Evolutionary conservation across 2,797 vertebrate genomes (phyloP), one percentile per base, ranked within the genome.

Genomic region (Rhinichthys osculus): DNA sequence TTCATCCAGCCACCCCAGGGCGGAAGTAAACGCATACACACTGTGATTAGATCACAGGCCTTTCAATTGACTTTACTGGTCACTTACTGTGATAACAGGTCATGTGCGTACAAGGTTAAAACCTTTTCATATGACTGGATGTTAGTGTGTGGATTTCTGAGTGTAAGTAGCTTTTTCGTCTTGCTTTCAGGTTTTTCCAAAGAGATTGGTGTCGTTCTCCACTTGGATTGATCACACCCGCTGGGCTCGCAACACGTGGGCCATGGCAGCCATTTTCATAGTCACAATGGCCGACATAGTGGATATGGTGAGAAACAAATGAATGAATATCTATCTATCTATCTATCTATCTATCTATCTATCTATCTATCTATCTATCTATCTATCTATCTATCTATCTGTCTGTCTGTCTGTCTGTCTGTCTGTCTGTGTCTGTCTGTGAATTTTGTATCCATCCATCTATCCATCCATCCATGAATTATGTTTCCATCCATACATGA

Each of bases 191-290:
- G 94, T 96, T 44, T 99, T 98, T 91, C 97, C 97, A 14, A 97
- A 97, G 93, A 98, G 96, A 88, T 94, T 99, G 0, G 97, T 99
- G 91, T 95, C 95, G 69, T 99, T 99, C 91, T 99, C 98, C 1
- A 96, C 96, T 0, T 99, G 98, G 98, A 99, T 99, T 0, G 98
- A 99, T 91, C 96, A 97, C 91, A 99, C 98, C 0, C 97, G 98
- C 10, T 99, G 98, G 98, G 98, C 97, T 4, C 95, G 98, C 38
- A 99, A 99, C 92, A 98, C 96, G 5, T 99, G 98, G 97, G 98
- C 98, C 82, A 99, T 99, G 97, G 94, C 98, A 0, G 98, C 98
- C 91, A 97, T 99, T 90, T 93, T 98, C 89, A 97, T 98, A 50
- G 95, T 99, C 76, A 97, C 96, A 10, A 94, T 96, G 95, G 96